A percentile compares a stretch with the other conserved stretches of the same genome.
These are phyloP conservation scores for Platalea minor DNA, from an alignment of 2,797 vertebrate genomes.

Conservation along the genomic window DNA sequence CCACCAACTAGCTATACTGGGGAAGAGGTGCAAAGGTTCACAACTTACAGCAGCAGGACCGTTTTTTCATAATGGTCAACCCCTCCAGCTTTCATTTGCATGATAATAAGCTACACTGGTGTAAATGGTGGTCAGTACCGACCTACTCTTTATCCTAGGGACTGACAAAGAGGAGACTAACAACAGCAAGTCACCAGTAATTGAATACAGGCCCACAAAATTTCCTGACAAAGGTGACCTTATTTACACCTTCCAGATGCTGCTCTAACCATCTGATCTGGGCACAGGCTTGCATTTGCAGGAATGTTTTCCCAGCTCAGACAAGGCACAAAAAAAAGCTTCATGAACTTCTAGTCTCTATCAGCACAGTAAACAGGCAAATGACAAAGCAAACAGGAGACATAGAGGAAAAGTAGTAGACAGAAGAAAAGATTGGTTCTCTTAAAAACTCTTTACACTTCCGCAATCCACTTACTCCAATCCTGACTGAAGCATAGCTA, in stretches of 20 bases:
- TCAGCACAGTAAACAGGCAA: not conserved
- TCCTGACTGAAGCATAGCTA: not conserved
- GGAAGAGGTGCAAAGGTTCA: not conserved
- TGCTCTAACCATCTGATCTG: not conserved
- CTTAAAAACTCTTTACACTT: not conserved
- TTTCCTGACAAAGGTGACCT: not conserved
- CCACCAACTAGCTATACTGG: not conserved
- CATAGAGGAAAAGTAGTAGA: not conserved
- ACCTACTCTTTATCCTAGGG: not conserved
- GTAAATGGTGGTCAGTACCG: not conserved
- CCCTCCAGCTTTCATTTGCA: not conserved
- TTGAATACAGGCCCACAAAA: not conserved
- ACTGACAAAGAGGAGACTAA: not conserved
- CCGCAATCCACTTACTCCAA: not conserved
- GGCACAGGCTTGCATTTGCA: not conserved
- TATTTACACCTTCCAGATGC: not conserved
- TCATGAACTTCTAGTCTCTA: not conserved
- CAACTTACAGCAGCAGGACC: not conserved
- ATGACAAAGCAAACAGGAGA: not conserved
- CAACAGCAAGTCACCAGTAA: not conserved
- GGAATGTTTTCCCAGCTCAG: not conserved
- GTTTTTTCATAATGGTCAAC: fast-evolving
- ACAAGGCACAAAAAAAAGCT: not conserved
- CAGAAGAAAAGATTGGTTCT: not conserved
- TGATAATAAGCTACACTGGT: not conserved